Evolutionary conservation across 1,140 invertebrate genomes (phyloP).

Genomic region (Sycobia sp.): DNA sequence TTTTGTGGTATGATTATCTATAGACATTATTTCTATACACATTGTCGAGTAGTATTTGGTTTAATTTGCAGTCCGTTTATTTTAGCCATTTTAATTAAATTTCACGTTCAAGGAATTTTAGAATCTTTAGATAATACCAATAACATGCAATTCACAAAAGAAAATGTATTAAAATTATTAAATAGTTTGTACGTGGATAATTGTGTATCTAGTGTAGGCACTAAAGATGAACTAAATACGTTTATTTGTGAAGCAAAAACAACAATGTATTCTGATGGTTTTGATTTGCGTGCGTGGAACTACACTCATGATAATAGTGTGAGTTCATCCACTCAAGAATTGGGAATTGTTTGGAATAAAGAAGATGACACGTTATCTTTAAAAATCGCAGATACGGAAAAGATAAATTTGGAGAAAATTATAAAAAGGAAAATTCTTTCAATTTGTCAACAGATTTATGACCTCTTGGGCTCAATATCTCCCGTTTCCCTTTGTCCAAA

Average conservation of each 20-base stretch:
- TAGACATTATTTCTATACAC: slow-evolving; percentile 35
- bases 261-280: not conserved
- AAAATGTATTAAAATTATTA: not conserved
- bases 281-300: slow-evolving; percentile 16
- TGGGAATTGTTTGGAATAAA: slow-evolving; percentile 6
- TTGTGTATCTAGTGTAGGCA: not conserved
- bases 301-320: not conserved
- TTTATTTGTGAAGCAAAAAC: not conserved
- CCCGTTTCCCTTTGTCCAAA: not conserved
- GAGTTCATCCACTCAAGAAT: not conserved
- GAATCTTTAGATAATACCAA: too few species aligned
- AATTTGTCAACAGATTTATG: not conserved
- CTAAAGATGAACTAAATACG: not conserved
- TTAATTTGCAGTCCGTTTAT: slow-evolving; percentile 34
- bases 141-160: too few species aligned
- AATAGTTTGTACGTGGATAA: slow-evolving; percentile 7
- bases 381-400: not conserved
- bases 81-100: not conserved
- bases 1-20: not conserved
- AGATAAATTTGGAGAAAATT: not conserved
- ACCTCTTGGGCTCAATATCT: not conserved
- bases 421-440: slow-evolving; percentile 1
- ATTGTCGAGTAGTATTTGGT: too few species aligned
- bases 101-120: not conserved
- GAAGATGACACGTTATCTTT: not conserved